Percentiles rank a stretch among this genome's conserved stretches.
Evolutionary conservation across 2,797 vertebrate species (phyloP).

Genomic region (Philypnodon macrostomus): DNA sequence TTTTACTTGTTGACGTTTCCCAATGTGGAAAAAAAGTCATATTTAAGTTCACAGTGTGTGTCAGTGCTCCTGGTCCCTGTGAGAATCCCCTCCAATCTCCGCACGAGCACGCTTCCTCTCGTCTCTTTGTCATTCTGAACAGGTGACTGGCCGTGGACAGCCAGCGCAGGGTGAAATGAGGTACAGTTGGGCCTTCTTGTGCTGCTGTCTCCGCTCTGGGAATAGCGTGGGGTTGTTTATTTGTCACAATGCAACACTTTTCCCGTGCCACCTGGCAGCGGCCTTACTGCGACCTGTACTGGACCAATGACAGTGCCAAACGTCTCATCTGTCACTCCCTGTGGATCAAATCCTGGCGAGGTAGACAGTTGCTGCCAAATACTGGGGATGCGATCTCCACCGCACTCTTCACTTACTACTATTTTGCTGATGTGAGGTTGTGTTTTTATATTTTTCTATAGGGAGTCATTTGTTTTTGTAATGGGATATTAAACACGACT

Average conservation of each 20-base stretch:
- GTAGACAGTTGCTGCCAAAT: slow-evolving; percentile 62
- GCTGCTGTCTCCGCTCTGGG: slow-evolving; percentile 42
- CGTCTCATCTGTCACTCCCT: slow-evolving; percentile 56
- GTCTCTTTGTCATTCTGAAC: slow-evolving; percentile 25
- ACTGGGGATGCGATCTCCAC: slow-evolving; percentile 36
- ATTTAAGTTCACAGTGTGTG: slow-evolving; percentile 7
- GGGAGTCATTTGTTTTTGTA: slow-evolving; percentile 51
- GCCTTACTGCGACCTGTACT: slow-evolving; percentile 58
- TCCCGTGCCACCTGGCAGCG: slow-evolving; percentile 58
- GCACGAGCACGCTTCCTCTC: slow-evolving; percentile 7
- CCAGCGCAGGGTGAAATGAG: slow-evolving; percentile 35
- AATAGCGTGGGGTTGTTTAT: slow-evolving; percentile 55
- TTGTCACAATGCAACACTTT: slow-evolving; percentile 54
- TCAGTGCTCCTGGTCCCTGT: slow-evolving; percentile 7
- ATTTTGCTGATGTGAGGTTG: slow-evolving; percentile 35
- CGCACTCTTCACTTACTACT: slow-evolving; percentile 26
- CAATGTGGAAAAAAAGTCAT: slow-evolving; percentile 16
- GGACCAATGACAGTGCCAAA: slow-evolving; percentile 68
- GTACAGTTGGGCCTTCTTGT: slow-evolving; percentile 44
- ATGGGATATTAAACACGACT: slow-evolving; percentile 47
- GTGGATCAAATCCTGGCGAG: slow-evolving; percentile 57
- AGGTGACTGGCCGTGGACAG: slow-evolving; percentile 23
- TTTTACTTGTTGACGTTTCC: slow-evolving; percentile 27
- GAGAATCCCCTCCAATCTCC: slow-evolving; percentile 18
- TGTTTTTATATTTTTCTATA: slow-evolving; percentile 39